Evolutionary conservation across 2,113 vertebrate genomes (phyloP), one percentile per base, ranked within the genome.

Genomic region (Saguinus midas): DNA sequence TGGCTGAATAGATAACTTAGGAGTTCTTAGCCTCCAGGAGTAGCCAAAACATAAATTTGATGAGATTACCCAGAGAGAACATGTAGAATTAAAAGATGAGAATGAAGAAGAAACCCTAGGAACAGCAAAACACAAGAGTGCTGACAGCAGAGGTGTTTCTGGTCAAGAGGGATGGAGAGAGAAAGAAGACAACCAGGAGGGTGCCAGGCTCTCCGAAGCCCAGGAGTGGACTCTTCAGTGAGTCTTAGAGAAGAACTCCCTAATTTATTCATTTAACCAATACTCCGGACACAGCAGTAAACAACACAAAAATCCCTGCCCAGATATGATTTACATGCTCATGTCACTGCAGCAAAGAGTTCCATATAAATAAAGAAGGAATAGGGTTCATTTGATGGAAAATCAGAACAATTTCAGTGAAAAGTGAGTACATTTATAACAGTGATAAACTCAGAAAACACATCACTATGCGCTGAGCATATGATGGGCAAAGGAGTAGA

Each of bases 291-390:
- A n/a, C 13, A 83, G 35, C 52, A 37, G 16, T 8, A 64, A 96
- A 48, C 35, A 87, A 83, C 89, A 48, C 61, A 90, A 20, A 92
- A 80, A 61, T 70, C 35, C 58, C 70, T 57, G 37, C 35, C 40
- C 68, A 72, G 52, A 40, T 68, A 20, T 52, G 82, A 93, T 20
- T 66, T 40, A 88, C 7, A 23, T 29, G 58, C 7, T 52, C 32
- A 13, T 25, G 23, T 80, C 20, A 72, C 70, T 5, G 43, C 32
- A 45, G 35, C 64, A 72, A 81, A 88, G 40, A 68, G 52, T 21
- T 52, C 68, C 87, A 83, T 27, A 84, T 40, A 68, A 50, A 87
- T 23, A 43, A 86, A 75, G 52, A 50, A 86, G 23, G 55, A 87
- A 73, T 2, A 32, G 50, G 21, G 20, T 8, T 6, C 43, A 32